phyloP scores from a whole-genome alignment of 2,113 vertebrate genomes.

The Todiramphus chloris region DNA sequence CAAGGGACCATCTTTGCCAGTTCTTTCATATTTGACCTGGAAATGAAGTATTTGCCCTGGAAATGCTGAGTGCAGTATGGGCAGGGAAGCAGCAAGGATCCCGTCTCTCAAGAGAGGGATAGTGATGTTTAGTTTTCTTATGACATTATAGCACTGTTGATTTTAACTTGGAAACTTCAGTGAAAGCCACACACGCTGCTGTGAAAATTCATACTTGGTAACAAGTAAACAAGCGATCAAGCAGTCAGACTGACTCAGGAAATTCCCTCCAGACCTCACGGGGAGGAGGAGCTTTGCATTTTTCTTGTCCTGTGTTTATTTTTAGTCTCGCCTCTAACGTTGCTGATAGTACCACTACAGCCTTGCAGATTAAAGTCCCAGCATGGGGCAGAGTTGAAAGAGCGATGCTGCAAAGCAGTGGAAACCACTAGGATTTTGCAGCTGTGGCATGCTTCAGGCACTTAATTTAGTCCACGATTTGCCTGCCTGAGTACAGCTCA shows the following conservation, averaged over 20 bases:
- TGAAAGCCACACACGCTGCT: slow-evolving; percentile 41
- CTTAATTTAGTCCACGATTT: background rate
- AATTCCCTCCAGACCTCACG: background rate
- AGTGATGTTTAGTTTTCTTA: background rate
- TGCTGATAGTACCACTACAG: slow-evolving; percentile 13
- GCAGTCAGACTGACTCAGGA: slow-evolving; percentile 27
- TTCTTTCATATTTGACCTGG: background rate
- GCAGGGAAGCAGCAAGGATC: background rate
- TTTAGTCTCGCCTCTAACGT: slow-evolving; percentile 42
- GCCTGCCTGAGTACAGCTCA: background rate
- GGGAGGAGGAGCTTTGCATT: slow-evolving; percentile 53
- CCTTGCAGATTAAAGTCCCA: slow-evolving; percentile 15
- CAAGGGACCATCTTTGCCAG: background rate
- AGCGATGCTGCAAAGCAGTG: background rate
- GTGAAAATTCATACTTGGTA: slow-evolving; percentile 55
- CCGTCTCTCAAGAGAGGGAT: background rate
- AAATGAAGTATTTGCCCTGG: background rate
- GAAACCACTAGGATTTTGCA: slow-evolving; percentile 3
- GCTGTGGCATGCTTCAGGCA: background rate
- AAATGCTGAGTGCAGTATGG: background rate
- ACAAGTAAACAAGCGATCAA: slow-evolving; percentile 42
- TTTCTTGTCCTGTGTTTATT: slow-evolving; percentile 52
- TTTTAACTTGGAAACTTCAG: slow-evolving; percentile 30
- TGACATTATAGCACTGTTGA: background rate
- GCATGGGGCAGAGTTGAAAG: slow-evolving; percentile 37